Base-by-base conservation (phyloP, 37 sponge, comb jelly and placozoan species). In the Ianthella basta region DNA sequence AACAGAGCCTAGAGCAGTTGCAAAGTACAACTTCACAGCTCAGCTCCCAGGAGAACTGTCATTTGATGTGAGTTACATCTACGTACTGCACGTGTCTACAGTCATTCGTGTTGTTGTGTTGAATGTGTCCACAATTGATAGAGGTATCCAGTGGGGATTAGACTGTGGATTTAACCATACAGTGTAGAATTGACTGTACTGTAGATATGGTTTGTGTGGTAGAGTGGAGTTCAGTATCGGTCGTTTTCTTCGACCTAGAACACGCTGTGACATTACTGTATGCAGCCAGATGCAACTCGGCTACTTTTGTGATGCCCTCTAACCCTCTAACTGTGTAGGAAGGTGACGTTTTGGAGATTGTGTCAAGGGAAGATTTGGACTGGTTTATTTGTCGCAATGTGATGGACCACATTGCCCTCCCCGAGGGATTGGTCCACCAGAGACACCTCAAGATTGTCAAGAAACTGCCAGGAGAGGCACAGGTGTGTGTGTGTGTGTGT, bases 1-100 rank as follows among this genome's bases (percentile, higher is more conserved):
- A 50, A 37, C 84, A 41, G 88, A 89, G 57, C 94, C 94, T 5
- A 86, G 86, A 78, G 94, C 88, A 13, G 74, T 89, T 44, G 94
- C 94, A 10, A 86, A 59, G 19, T n/a, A 50, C 13, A 60, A 84
- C 55, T 61, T 87, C 39, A 81, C 89, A n/a, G 80, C 90, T 0
- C 16, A 79, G 33, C 84, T 50, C 34, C 34, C 29, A 15, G 88
- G 83, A 54, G 94, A 93, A 39, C 80, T 93, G 6, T 75, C 94
- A 5, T 90, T 74, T 56, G 35, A 82, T 67, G 92, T 88, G 38
- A 59, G 88, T 75, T 40, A 15, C 19, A 19, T 10, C 35, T 23
- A 24, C 4, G 25, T 34, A 20, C 27, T 6, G 13, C 32, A 44
- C 37, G 64, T 65, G 55, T 68, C 53, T 83, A 53, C 65, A 4